These are phyloP conservation scores for Elephas maximus DNA, from an alignment of 2,113 vertebrate genomes.

Conservation along the genomic window DNA sequence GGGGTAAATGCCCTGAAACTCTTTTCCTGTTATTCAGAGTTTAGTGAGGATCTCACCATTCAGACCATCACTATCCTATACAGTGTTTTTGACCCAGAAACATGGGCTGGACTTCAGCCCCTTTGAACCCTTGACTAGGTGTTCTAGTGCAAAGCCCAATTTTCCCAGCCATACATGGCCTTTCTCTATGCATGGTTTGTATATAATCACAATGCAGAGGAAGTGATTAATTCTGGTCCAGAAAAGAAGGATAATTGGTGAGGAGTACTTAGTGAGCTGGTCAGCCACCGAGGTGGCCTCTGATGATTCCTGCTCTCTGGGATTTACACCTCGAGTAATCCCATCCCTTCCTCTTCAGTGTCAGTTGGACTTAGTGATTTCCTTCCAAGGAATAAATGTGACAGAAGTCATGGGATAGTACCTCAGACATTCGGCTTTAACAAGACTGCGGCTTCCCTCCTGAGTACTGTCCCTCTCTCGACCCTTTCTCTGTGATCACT, in stretches of 20 bases:
- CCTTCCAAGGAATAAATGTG: neutral
- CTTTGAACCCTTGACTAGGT: neutral
- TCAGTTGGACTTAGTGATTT: neutral
- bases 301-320: neutral
- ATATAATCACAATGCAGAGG: neutral
- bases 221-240: neutral
- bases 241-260: neutral
- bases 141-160: neutral
- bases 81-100: neutral
- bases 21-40: neutral
- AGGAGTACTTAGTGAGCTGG: fast-evolving
- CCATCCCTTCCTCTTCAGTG: fast-evolving
- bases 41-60: neutral
- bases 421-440: neutral
- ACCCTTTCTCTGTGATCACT: neutral
- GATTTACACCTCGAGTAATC: neutral
- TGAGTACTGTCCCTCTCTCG: fast-evolving
- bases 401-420: neutral
- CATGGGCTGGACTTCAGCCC: neutral
- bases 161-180: neutral
- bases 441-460: neutral
- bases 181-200: neutral
- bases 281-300: neutral
- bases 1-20: neutral
- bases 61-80: neutral